Percentiles rank a stretch among this genome's conserved stretches.
These are phyloP conservation scores for Arenaria interpres DNA, from an alignment of 2,113 vertebrate species.

Conservation along the genomic window DNA sequence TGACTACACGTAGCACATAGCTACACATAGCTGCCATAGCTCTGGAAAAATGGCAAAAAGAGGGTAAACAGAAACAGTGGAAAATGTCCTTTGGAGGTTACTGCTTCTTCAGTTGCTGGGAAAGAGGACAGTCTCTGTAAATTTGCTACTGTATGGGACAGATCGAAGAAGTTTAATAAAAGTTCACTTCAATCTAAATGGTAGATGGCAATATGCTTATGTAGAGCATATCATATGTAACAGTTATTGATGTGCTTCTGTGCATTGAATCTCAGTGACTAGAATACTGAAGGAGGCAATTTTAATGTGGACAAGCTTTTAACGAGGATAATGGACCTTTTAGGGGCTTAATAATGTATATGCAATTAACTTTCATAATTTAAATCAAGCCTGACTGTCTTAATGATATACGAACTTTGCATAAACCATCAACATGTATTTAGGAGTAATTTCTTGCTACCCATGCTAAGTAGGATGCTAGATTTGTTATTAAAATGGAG, in stretches of 20 bases:
- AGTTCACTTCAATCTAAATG: neutral
- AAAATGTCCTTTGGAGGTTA: neutral
- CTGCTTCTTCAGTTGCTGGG: neutral
- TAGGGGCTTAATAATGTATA: neutral
- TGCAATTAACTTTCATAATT: neutral
- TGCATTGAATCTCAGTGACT: too few relatives aligned
- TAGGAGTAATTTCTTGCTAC: neutral
- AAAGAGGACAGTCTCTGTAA: neutral
- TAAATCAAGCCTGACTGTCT: neutral
- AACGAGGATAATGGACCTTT: neutral
- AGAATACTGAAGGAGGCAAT: neutral
- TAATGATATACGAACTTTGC: neutral
- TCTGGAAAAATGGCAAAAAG: neutral
- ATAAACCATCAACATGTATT: neutral
- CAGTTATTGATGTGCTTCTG: fast-evolving
- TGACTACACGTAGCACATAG: neutral
- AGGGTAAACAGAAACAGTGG: neutral
- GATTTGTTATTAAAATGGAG: neutral
- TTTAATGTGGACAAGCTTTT: neutral
- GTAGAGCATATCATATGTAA: neutral
- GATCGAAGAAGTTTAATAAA: neutral
- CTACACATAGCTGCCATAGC: too few relatives aligned
- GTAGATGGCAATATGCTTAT: neutral
- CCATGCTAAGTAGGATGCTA: neutral
- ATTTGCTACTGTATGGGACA: neutral